Percentiles rank a stretch among this genome's conserved stretches.
Evolutionary conservation across 1,140 invertebrate genomes (phyloP).

Genomic region (Thereuonema tuberculata): DNA sequence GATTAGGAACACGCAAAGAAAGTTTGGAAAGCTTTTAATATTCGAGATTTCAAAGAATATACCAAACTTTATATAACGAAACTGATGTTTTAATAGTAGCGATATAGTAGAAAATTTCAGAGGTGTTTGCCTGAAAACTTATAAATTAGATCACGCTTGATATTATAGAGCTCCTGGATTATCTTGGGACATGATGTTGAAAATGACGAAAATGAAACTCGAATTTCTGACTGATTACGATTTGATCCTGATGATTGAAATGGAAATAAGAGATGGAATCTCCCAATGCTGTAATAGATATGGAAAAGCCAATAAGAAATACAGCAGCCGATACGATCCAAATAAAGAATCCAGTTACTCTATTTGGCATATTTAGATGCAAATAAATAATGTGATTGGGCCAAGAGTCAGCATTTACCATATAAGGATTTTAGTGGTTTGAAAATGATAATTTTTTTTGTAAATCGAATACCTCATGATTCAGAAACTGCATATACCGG

Average conservation of each 20-base stretch:
- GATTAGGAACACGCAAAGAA: conserved; percentile 12
- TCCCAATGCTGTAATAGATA: conserved; percentile 15
- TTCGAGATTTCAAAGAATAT: conserved; percentile 16
- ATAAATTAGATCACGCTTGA: conserved; percentile 19
- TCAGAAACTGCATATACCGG: conserved; percentile 13
- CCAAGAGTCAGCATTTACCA: background rate
- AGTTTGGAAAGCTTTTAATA: conserved; percentile 10
- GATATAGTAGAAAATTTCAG: conserved; percentile 24
- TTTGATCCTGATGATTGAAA: conserved; percentile 21
- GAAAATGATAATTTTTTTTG: conserved; percentile 10
- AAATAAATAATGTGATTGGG: conserved; percentile 22
- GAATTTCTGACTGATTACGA: conserved; percentile 21
- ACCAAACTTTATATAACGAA: conserved; percentile 9
- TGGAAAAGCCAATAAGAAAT: conserved; percentile 20
- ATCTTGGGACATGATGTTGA: conserved; percentile 19
- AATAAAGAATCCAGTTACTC: conserved; percentile 15
- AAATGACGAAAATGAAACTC: conserved; percentile 18
- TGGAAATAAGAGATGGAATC: conserved; percentile 18
- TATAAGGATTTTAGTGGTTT: conserved; percentile 12
- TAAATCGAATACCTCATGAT: conserved; percentile 16
- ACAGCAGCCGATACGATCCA: conserved; percentile 15
- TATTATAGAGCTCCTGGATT: conserved; percentile 20
- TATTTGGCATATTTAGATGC: conserved; percentile 18
- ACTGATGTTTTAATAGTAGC: conserved; percentile 19
- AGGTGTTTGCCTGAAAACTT: conserved; percentile 16